A percentile compares a stretch with the other conserved stretches of the same genome.
Conservation (phyloP, 35 echinoderm and acorn worm species). For the Nesometra sesokonis region DNA sequence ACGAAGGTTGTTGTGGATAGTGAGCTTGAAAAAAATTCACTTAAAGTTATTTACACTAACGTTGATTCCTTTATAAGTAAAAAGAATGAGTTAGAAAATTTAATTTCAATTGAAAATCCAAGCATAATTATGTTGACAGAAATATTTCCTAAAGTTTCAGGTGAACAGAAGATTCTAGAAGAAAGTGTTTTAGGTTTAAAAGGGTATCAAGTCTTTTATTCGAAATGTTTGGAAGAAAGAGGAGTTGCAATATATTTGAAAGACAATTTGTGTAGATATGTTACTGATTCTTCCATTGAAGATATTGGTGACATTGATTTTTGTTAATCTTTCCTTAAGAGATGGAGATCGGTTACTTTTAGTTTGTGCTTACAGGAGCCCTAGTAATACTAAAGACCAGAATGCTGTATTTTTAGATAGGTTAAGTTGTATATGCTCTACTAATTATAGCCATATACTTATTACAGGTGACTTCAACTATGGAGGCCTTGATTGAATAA, state of each 20-base stretch:
- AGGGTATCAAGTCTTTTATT: background rate
- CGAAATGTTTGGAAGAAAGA: background rate
- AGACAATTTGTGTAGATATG: background rate
- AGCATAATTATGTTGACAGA: background rate
- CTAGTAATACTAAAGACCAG: background rate
- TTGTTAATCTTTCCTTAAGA: background rate
- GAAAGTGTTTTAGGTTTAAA: background rate
- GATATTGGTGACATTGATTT: background rate
- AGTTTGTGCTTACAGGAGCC: background rate
- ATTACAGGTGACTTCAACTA: background rate
- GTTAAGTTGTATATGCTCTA: background rate
- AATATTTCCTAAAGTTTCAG: background rate
- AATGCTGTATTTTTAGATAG: background rate
- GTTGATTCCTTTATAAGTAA: background rate
- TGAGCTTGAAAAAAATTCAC: too few relatives aligned
- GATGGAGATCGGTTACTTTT: background rate
- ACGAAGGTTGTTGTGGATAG: too few relatives aligned
- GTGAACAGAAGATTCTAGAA: background rate
- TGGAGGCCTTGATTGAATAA: background rate
- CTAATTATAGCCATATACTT: background rate
- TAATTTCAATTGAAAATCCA: background rate
- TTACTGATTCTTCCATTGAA: background rate
- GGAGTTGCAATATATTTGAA: background rate
- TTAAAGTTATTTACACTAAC: background rate
- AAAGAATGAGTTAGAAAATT: background rate